Evolutionary conservation across 2,113 vertebrate species (phyloP), one percentile per base, ranked within the genome.

Genomic region (Limanda limanda): DNA sequence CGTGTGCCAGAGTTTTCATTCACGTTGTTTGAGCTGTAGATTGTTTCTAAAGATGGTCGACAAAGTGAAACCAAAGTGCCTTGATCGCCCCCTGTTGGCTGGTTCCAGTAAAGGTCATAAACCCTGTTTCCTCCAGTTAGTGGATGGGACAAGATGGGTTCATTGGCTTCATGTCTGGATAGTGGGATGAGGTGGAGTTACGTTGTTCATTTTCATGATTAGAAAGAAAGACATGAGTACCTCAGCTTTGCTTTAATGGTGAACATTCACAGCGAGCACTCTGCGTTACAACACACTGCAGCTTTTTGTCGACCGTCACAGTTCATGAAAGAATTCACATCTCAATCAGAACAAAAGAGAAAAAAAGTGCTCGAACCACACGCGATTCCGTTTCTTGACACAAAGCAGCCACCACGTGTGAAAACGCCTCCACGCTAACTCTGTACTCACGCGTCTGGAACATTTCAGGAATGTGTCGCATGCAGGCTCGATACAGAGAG

Each of bases 171-270:
- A 5, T 47, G 6, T 18, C 47, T 17, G 15, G 17, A 13, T 42
- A 13, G 40, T 42, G 10, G 40, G 11, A 51, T 17, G 4, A 51
- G 18, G 47, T 51, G 47, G 47, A 51, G 18, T 18, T 6, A 8
- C 6, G 14, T 47, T 47, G 15, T 17, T 12, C 12, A 47, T 42
- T 0, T 51, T 7, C 1, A 18, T 51, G 12, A 42, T 13, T 11
- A 3, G 13, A 35, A 68, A 57, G 67, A 47, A 20, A 47, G 23
- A 64, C 59, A 35, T 11, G 4, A 27, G 27, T 82, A 68, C 8
- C 31, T 68, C 60, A 84, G 78, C 75, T 67, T 52, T 24, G 60
- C 74, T 93, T 94, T 93, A 94, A 88, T 92, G 60, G 78, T 52
- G 66, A 79, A 90, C 83, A 88, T 91, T 56, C 47, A 86, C 85